Evolutionary conservation across 2,888 invertebrate species (phyloP), one percentile per base, ranked within the genome.

Genomic region (Cryptocheilus praepositus): DNA sequence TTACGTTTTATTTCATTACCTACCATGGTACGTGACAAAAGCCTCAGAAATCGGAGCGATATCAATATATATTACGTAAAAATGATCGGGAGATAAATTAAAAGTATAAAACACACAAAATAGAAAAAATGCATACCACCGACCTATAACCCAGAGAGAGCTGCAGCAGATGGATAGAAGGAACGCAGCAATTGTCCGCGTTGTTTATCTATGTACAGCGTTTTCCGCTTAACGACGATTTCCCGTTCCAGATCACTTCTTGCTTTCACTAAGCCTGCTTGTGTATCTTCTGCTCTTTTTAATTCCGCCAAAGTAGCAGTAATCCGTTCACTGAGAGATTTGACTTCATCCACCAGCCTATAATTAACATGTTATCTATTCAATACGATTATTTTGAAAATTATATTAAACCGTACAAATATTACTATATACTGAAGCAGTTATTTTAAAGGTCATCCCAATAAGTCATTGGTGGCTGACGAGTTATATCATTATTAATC

Each of bases 221-320:
- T 92, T 87, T 94, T 94, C 74, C 92, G 90, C 85, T 94, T 95
- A 8, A 93, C 90, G 73, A 93, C 92, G 72, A 94, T 93, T 77
- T 93, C 94, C 57, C 90, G 90, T 86, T 95, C 94, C 69, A 94
- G 84, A 28, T 90, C 89, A 56, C 90, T 91, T 73, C 94, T 91
- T 36, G 91, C 91, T 64, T 90, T 90, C 65, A 92, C 88, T 58
- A 94, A 89, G 66, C 91, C 89, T 1, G 86, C 88, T 80, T 92
- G 90, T 3, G 90, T 85, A 69, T 90, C 90, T 83, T 95, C 93
- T 0, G 95, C 93, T 70, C 92, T 92, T 36, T 90, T 91, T 53
- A 95, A 84, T 83, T 94, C 93, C 0, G 92, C 91, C 49, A 91
- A 88, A 81, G 95, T 90, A 7, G 92, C 92, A 0, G 93, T 92